phyloP scores from a whole-genome alignment of 30 jellyfish, hydroid and myxozoan species.

The Turritopsis rubra region DNA sequence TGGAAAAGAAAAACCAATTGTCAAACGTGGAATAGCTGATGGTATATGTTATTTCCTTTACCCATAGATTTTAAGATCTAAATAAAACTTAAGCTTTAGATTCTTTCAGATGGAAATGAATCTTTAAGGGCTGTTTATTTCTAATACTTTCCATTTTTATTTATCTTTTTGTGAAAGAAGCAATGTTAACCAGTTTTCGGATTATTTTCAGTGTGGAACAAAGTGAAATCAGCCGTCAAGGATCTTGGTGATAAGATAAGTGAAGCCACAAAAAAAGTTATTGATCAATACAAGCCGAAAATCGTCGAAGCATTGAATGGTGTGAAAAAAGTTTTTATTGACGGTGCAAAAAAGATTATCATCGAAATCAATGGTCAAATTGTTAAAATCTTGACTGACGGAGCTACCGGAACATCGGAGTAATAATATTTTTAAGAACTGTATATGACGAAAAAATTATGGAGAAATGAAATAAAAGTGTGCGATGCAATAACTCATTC shows the following conservation, averaged over 20 bases:
- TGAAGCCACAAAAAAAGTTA: background rate
- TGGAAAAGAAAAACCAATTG: constrained; percentile 14
- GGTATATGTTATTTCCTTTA: background rate
- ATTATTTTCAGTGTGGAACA: constrained; percentile 1
- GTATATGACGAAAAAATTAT: background rate
- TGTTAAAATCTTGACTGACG: constrained; percentile 16
- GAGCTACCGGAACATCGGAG: constrained; percentile 1
- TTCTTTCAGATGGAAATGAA: background rate
- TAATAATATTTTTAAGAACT: background rate
- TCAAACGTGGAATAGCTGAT: constrained; percentile 19
- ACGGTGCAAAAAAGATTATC: constrained; percentile 11
- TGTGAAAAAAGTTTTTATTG: constrained; percentile 13
- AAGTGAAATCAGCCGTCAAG: constrained; percentile 20
- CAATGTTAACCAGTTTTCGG: background rate
- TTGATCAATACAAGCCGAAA: constrained; percentile 21
- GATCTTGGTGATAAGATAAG: background rate
- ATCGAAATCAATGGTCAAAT: constrained; percentile 16
- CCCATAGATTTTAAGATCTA: background rate
- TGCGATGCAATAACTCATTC: too few species aligned
- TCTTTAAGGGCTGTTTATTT: background rate
- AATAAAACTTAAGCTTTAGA: background rate
- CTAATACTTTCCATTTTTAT: background rate
- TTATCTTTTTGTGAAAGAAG: background rate
- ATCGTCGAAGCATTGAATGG: constrained; percentile 3
- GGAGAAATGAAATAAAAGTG: background rate